Conservation (phyloP, 1,140 invertebrate species). For the Drosophila ercepeae region DNA sequence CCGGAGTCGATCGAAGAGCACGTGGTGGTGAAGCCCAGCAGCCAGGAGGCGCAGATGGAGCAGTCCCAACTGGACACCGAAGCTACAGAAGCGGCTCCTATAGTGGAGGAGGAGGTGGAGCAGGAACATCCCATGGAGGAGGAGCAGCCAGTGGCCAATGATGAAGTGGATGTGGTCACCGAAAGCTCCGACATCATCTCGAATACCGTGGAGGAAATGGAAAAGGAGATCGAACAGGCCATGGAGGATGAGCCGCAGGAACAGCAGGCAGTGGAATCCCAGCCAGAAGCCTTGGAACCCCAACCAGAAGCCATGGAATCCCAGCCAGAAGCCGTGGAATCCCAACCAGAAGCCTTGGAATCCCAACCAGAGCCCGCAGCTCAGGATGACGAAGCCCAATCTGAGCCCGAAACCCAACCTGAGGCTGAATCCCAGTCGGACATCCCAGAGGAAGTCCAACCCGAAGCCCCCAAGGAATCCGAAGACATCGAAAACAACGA, state of each 20-base stretch:
- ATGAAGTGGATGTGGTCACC: conserved; percentile 1
- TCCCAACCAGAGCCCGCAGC: not conserved
- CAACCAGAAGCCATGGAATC: not conserved
- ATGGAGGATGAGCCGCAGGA: conserved; percentile 23
- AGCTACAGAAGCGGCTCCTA: conserved; percentile 32
- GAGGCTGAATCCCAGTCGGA: conserved; percentile 4
- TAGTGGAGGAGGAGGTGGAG: conserved; percentile 1
- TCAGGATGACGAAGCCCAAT: not conserved
- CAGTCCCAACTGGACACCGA: conserved; percentile 28
- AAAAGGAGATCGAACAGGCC: conserved; percentile 21
- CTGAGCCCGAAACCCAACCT: conserved; percentile 7
- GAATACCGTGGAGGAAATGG: conserved; percentile 10
- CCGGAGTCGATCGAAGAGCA: conserved; percentile 61
- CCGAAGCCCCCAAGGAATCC: not conserved
- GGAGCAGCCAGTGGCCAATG: not conserved
- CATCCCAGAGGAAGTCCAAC: not conserved
- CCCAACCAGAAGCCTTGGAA: not conserved
- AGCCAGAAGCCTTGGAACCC: not conserved
- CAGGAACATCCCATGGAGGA: not conserved
- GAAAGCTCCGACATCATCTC: not conserved
- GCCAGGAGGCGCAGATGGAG: conserved; percentile 60
- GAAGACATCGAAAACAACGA: conserved; percentile 40
- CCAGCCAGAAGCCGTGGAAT: not conserved
- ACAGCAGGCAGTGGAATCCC: not conserved
- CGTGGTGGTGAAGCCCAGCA: conserved; percentile 40